Conservation (phyloP, 2,113 vertebrate species). For the Vulpes ferrilata region DNA sequence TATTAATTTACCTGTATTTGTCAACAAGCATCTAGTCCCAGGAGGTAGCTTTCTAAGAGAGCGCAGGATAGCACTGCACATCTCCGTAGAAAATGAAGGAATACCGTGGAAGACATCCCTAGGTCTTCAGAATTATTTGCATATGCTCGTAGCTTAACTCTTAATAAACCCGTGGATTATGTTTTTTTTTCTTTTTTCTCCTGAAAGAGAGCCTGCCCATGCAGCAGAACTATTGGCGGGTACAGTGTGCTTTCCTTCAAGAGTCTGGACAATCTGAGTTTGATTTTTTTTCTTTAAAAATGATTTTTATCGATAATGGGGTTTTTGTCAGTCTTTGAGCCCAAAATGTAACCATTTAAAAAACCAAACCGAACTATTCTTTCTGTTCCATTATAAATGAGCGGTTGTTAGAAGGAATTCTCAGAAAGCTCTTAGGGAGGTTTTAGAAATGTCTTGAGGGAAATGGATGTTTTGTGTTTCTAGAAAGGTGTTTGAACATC, state of each 20-base stretch:
- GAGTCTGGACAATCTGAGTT: not conserved
- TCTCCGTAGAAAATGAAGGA: not conserved
- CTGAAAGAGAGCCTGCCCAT: not conserved
- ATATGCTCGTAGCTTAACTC: not conserved
- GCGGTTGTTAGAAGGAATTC: not conserved
- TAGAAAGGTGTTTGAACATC: not conserved
- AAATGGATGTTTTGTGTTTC: conserved; percentile 52
- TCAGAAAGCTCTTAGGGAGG: not conserved
- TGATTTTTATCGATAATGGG: not conserved
- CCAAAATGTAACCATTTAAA: not conserved
- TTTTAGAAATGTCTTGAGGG: conserved; percentile 9
- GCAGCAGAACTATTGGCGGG: not conserved
- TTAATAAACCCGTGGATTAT: not conserved
- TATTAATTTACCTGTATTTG: not conserved
- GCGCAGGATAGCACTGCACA: not conserved
- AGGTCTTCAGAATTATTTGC: not conserved
- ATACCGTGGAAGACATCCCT: not conserved
- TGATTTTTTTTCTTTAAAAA: conserved; percentile 30
- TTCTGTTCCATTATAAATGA: conserved; percentile 2
- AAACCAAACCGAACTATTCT: not conserved
- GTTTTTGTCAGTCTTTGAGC: not conserved
- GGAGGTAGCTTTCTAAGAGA: not conserved
- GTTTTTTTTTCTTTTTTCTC: not conserved
- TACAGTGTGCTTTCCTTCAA: not conserved
- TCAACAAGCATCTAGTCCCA: not conserved